Base-by-base conservation (phyloP, 2,113 vertebrate species). In the Eurypyga helias region DNA sequence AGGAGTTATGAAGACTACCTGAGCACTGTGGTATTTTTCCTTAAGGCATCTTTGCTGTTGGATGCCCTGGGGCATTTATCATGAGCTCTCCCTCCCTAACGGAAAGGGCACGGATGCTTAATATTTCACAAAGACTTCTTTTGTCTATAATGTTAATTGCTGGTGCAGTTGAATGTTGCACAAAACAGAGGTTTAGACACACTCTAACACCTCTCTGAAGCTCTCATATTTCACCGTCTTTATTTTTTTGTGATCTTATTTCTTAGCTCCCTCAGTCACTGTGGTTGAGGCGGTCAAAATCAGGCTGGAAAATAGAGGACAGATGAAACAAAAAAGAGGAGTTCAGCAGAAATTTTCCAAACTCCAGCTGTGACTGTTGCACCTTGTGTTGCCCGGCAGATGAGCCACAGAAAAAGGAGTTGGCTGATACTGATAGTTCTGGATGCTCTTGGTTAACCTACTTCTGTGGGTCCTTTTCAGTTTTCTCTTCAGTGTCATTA, bases 281-380 rank as follows among this genome's bases (percentile, higher is more conserved):
- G 31, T 64, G 60, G n/a, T 55, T 20, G 13, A 10, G n/a, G 17
- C 33, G 60, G 64, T 92, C 55, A 83, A 38, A 94, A 72, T 75
- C 57, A 25, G n/a, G 29, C 76, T 89, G 24, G 85, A 33, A 65
- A 92, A 78, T 13, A 94, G n/a, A 83, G 87, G 69, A 45, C 19
- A 79, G 70, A 48, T 52, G 41, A 89, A 79, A 79, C 34, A 79
- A 38, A 65, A 41, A 83, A 38, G n/a, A 66, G 48, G 36, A 13
- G 54, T 83, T 88, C 29, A 20, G 16, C 45, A 73, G 52, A 41
- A 83, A 49, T 49, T 46, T 79, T 94, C 24, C 25, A 0, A 90
- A 34, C 69, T 96, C 48, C 64, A 83, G 52, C 81, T 95, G 83
- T 95, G 90, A 52, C 25, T 87, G 67, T 91, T 84, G 29, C 76